Base-by-base conservation (phyloP, 2,113 vertebrate genomes). In the Amphiprion ocellaris region DNA sequence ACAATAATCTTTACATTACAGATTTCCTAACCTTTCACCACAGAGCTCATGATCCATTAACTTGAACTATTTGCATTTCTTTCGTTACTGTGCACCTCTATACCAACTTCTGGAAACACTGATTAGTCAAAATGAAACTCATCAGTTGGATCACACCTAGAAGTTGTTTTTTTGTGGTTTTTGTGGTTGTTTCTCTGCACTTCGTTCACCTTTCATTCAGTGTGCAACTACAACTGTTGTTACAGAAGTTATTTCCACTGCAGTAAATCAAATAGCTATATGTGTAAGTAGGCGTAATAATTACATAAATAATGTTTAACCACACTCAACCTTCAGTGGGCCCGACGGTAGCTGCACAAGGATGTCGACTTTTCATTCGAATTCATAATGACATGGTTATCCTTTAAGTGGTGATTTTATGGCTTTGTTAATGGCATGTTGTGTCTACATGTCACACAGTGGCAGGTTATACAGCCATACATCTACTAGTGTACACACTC, bases 91-190 rank as follows among this genome's bases (percentile, higher is more conserved):
- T 16, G 24, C 1, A 3, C 52, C 19, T 23, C 10, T 9, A 7
- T 24, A 15, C 12, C 3, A 55, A 26, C 24, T 5, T 26, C 24
- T 55, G 21, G 49, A 4, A 1, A 58, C 0, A 39, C 10, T 17
- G 4, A 11, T 60, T 56, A 69, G 23, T 7, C 33, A 54, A 59
- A 62, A 5, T 67, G 55, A 84, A 87, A 82, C 64, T 17, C 14
- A 10, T 21, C 23, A 0, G 39, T 61, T 55, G 21, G 26, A 61
- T 2, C 24, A 61, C 81, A 50, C 24, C 71, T 10, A 2, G 4
- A 55, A 5, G 10, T 11, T 52, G 17, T 53, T 60, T 16, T 19
- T 68, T 54, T n/a, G 39, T 44, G 28, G 28, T 58, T 60, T 16
- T 19, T 63, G 62, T 23, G 23, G 47, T 44, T 39, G 28, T 39